These are phyloP conservation scores for Drosophila lacteicornis DNA, from an alignment of 1,140 invertebrate genomes.

Conservation along the genomic window DNA sequence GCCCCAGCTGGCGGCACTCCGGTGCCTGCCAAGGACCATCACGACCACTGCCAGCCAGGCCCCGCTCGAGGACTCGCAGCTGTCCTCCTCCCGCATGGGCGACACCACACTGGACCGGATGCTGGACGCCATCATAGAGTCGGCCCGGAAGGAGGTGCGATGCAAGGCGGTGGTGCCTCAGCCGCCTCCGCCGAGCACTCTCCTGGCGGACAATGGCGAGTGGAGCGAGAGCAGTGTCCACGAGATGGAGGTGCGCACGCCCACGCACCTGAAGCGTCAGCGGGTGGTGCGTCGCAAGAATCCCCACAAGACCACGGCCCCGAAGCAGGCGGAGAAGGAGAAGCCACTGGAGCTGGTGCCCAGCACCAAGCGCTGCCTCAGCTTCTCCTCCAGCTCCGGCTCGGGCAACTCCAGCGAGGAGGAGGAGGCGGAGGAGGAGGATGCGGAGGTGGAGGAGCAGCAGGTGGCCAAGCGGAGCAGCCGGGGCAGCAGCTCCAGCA, in stretches of 20 bases:
- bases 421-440: slow-evolving; percentile 38
- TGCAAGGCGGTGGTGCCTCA: slow-evolving; percentile 42
- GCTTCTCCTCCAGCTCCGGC: slow-evolving; percentile 71
- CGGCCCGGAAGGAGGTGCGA: slow-evolving; percentile 74
- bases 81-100: slow-evolving; percentile 82
- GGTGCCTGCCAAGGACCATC: slow-evolving; percentile 44
- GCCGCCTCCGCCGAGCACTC: neutral
- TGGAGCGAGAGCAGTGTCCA: slow-evolving; percentile 78
- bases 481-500: slow-evolving; percentile 2
- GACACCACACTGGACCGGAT: slow-evolving; percentile 82
- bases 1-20: slow-evolving; percentile 63
- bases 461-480: slow-evolving; percentile 63
- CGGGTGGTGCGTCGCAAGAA: slow-evolving; percentile 82
- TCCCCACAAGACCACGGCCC: slow-evolving; percentile 41
- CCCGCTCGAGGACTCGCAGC: slow-evolving; percentile 64
- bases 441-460: slow-evolving; percentile 51
- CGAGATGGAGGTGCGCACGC: slow-evolving; percentile 83
- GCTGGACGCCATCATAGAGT: slow-evolving; percentile 83
- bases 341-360: slow-evolving; percentile 18
- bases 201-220: slow-evolving; percentile 31
- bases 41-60: neutral
- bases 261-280: slow-evolving; percentile 79
- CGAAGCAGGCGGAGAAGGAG: slow-evolving; percentile 4
- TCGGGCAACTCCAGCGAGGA: slow-evolving; percentile 42
- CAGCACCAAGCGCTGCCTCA: slow-evolving; percentile 78